Percentiles rank a stretch among this genome's conserved stretches.
These are phyloP conservation scores for Oryzaephilus surinamensis DNA, from an alignment of 1,140 invertebrate genomes.

Conservation along the genomic window DNA sequence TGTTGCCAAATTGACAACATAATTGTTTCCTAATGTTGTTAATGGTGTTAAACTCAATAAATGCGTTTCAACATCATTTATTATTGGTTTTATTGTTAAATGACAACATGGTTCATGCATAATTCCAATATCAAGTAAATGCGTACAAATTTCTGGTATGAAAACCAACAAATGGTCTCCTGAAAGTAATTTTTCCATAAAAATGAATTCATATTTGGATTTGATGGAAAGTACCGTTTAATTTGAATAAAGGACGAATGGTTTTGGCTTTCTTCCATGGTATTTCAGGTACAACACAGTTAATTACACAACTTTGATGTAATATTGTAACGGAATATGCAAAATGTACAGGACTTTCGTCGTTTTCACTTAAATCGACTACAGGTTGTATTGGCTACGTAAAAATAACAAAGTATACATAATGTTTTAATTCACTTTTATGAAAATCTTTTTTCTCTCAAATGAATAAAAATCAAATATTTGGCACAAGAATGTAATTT, in stretches of 20 bases:
- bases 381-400: constrained; percentile 29
- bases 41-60: constrained; percentile 55
- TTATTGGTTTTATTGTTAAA: constrained; percentile 49
- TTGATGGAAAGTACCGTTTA: constrained; percentile 43
- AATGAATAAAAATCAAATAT: too few species aligned
- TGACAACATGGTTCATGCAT: constrained; percentile 73
- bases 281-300: constrained; percentile 68
- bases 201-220: background rate
- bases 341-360: constrained; percentile 53
- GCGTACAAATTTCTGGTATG: constrained; percentile 65
- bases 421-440: background rate
- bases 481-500: too few species aligned
- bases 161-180: constrained; percentile 67
- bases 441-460: too few species aligned
- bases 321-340: constrained; percentile 72
- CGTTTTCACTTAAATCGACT: constrained; percentile 20
- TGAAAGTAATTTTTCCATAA: constrained; percentile 27
- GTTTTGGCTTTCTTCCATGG: constrained; percentile 63
- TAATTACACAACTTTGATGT: constrained; percentile 71
- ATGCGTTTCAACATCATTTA: constrained; percentile 41
- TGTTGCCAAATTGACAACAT: constrained; percentile 55
- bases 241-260: constrained; percentile 60
- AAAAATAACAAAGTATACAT: constrained; percentile 8
- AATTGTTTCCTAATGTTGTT: constrained; percentile 42
- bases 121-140: constrained; percentile 67